A percentile compares a stretch with the other conserved stretches of the same genome.
These are phyloP conservation scores for Trididemnum miniatum DNA, from an alignment of 23 tunicate genomes.

Conservation along the genomic window DNA sequence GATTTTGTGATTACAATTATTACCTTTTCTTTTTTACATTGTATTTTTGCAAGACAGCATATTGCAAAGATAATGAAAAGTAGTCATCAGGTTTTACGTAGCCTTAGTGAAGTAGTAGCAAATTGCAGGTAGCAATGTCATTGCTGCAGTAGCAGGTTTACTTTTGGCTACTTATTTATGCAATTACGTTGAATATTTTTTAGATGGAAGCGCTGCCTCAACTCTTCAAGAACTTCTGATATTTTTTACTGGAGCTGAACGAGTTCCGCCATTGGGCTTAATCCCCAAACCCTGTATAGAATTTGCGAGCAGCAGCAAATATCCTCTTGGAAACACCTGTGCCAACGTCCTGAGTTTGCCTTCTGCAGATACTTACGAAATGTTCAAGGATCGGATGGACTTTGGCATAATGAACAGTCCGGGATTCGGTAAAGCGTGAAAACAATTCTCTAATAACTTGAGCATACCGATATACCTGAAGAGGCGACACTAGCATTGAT, in stretches of 20 bases:
- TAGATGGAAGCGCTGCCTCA: slow-evolving; percentile 1
- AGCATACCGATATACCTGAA: too few species aligned
- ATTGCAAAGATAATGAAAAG: neutral
- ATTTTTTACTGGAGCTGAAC: slow-evolving; percentile 25
- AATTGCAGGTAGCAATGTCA: too few species aligned
- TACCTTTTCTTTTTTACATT: too few species aligned
- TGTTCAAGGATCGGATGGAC: neutral
- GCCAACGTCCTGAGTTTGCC: slow-evolving; percentile 11
- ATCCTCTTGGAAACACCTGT: slow-evolving; percentile 22
- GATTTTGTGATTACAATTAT: too few species aligned
- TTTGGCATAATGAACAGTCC: neutral
- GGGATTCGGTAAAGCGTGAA: too few species aligned
- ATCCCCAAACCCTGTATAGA: neutral
- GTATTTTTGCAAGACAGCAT: neutral
- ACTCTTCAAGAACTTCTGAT: neutral
- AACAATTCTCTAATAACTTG: too few species aligned
- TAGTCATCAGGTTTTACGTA: too few species aligned
- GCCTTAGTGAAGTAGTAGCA: too few species aligned
- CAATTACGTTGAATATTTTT: neutral
- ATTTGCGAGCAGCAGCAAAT: neutral
- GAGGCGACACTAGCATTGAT: too few species aligned
- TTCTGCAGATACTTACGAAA: neutral
- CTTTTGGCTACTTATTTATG: neutral
- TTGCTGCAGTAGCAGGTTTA: too few species aligned
- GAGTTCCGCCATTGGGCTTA: slow-evolving; percentile 14